Evolutionary conservation across 1,140 invertebrate genomes (phyloP), one percentile per base, ranked within the genome.

Genomic region (Acromyrmex charruanus): DNA sequence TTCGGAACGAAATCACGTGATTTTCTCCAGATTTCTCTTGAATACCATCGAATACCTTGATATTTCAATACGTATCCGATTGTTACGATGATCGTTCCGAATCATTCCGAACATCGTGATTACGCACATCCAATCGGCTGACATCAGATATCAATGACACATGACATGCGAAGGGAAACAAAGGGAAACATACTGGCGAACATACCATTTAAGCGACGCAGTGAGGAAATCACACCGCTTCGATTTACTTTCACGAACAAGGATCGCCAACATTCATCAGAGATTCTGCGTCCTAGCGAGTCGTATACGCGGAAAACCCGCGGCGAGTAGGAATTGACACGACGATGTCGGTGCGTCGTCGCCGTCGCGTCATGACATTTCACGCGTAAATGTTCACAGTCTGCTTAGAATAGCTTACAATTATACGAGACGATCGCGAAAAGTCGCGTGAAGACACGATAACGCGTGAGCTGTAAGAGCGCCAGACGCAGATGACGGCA

Each of bases 191-290:
- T 25, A 25, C 10, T 10, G 18, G 18, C 68, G 63, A 87, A 75
- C 88, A 53, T 77, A 90, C 89, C 89, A 90, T 90, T 75, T 65
- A 87, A 85, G 44, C 44, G 39, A 85, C 16, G 74, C 44, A 59
- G 51, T 77, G 58, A 86, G n/a, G 21, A 25, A 14, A 90, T 82
- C 81, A 86, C 88, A 86, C 88, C 59, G 53, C n/a, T n/a, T 90
- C 31, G 49, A 77, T 90, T 81, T 44, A 31, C 16, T 77, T 66
- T 90, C 77, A 90, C 71, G 21, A 79, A 35, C 44, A 44, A 31
- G 89, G 25, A 28, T 71, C 21, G 28, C 44, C 14, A 51, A n/a
- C 51, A 53, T 59, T 51, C 85, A 82, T 90, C 51, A 65, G 74
- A 39, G 49, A 12, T 39, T 9, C 44, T 4, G 18, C 61, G 31